Evolutionary conservation across 2,797 vertebrate genomes (phyloP), one percentile per base, ranked within the genome.

Genomic region (Neosilurus mollespiculum): DNA sequence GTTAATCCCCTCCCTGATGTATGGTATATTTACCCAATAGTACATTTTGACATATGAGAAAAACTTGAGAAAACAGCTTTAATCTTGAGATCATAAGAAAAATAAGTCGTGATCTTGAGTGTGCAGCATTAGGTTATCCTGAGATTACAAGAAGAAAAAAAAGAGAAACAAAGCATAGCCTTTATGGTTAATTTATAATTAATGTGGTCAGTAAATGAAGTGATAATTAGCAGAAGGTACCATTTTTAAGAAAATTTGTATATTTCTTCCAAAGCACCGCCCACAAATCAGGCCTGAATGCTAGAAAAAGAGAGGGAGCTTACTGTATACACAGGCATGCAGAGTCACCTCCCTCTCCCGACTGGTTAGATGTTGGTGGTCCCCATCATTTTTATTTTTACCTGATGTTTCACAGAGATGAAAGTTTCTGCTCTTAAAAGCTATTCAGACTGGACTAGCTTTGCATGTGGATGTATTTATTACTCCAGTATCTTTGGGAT

Each of bases 401-500:
- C 53, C 51, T 53, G 22, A 53, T 53, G 69, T 73, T 14, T n/a
- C 14, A 18, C 8, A 30, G 53, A 56, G 15, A 59, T 20, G 53
- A 59, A 5, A 58, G 30, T 8, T 37, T 37, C 54, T n/a, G 11
- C 30, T 22, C 11, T 37, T 43, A 77, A 77, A 53, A n/a, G 7
- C 75, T 78, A 24, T 78, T 78, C 58, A 78, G 14, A 11, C 11
- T 18, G n/a, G 76, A 64, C 51, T 51, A 64, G 76, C 18, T 64
- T 78, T 24, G 49, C 76, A 78, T 49, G 59, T 22, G 1, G 15
- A 78, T 22, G n/a, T 62, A n/a, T 62, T 61, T 20, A 58, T 59
- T 59, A 59, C 54, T 59, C 16, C 15, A 62, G 37, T 49, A 16
- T 18, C 37, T 64, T 22, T 26, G n/a, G 58, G 59, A 78, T 51